These are phyloP conservation scores for Drosophila sucinea DNA, from an alignment of 1,140 invertebrate genomes.

Conservation along the genomic window DNA sequence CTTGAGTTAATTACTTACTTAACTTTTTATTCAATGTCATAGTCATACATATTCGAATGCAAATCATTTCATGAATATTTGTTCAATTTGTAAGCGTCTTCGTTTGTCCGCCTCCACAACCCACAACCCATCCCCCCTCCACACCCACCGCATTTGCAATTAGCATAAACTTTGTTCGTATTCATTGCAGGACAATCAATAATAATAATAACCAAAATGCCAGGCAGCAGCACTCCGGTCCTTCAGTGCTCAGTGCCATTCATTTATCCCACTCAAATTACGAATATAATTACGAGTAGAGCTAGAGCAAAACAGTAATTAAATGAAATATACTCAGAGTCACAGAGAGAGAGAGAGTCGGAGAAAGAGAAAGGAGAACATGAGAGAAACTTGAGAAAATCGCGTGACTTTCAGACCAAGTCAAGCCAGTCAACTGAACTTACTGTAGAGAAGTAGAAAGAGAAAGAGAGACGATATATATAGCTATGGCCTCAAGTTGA, in stretches of 20 bases:
- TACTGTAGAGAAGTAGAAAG: neutral
- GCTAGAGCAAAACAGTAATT: constrained; percentile 21
- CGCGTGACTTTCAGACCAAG: constrained; percentile 14
- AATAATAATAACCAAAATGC: constrained; percentile 13
- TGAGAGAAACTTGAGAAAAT: constrained; percentile 14
- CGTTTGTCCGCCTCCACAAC: neutral
- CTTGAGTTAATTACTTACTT: constrained; percentile 5
- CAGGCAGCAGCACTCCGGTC: neutral
- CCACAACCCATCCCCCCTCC: neutral
- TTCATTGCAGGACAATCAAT: constrained; percentile 20
- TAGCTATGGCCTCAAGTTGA: neutral
- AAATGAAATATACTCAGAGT: constrained; percentile 17
- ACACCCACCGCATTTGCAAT: constrained; percentile 4
- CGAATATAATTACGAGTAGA: constrained; percentile 19
- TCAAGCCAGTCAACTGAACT: constrained; percentile 1
- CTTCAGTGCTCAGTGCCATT: constrained; percentile 3
- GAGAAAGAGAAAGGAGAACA: neutral
- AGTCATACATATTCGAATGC: constrained; percentile 3
- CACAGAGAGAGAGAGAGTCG: neutral
- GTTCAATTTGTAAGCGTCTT: neutral
- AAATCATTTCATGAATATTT: constrained; percentile 17
- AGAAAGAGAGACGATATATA: neutral
- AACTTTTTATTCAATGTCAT: constrained; percentile 1
- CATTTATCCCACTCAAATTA: constrained; percentile 18
- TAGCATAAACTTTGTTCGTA: constrained; percentile 23